Evolutionary conservation across 2,113 vertebrate species (phyloP).

Genomic region (Megatriorchis doriae): DNA sequence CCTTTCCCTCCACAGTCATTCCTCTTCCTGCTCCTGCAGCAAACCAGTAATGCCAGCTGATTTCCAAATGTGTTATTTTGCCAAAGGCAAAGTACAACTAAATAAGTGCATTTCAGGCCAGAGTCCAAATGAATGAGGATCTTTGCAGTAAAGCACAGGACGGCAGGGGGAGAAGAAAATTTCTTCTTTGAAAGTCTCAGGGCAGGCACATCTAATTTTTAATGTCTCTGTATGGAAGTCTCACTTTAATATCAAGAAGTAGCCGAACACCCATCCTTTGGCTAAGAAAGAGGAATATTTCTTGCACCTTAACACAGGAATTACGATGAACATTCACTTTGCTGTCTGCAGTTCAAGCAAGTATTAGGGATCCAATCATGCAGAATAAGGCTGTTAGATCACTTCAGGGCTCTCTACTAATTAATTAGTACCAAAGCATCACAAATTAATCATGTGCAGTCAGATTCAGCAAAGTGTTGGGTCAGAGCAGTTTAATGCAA

Average conservation of each 20-base stretch:
- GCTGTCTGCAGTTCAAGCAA: not conserved
- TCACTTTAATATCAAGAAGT: slow-evolving; percentile 42
- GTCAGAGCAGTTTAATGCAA: slow-evolving; percentile 68
- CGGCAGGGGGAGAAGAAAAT: not conserved
- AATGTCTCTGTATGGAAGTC: slow-evolving; percentile 46
- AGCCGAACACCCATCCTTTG: not conserved
- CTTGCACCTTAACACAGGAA: not conserved
- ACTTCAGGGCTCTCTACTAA: not conserved
- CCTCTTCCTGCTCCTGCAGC: not conserved
- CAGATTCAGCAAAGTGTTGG: slow-evolving; percentile 33
- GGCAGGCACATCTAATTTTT: not conserved
- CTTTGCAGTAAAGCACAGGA: not conserved
- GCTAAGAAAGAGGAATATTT: not conserved
- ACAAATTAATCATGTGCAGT: not conserved
- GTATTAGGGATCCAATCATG: not conserved
- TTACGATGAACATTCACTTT: not conserved
- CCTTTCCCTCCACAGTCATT: not conserved
- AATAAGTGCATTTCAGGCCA: not conserved
- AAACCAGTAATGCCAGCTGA: not conserved
- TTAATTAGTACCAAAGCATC: slow-evolving; percentile 56
- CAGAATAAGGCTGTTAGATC: not conserved
- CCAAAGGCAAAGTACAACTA: not conserved
- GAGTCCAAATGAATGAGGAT: not conserved
- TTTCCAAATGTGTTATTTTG: not conserved
- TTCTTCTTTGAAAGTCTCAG: not conserved